phyloP scores from a whole-genome alignment of 2,113 vertebrate genomes.

The Amphiprion ocellaris region DNA sequence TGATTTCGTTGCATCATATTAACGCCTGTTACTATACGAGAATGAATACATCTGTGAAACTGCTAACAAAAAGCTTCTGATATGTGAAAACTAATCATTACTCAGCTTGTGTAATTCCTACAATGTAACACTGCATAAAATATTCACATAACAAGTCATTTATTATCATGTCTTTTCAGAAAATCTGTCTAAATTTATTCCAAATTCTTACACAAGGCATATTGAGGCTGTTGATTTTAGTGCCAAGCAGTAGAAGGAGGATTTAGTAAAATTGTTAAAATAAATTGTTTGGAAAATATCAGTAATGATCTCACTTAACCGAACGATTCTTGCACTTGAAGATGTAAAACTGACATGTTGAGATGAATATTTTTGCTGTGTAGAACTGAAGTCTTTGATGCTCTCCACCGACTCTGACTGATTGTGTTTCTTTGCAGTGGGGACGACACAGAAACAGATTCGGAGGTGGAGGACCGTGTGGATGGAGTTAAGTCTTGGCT shows the following conservation, averaged over 20 bases:
- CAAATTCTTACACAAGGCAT: neutral
- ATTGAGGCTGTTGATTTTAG: conserved; percentile 1
- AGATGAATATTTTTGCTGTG: neutral
- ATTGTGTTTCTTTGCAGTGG: conserved; percentile 83
- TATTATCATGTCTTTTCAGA: neutral
- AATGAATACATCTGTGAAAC: conserved; percentile 18
- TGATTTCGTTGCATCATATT: conserved; percentile 43
- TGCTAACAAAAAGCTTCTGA: conserved; percentile 38
- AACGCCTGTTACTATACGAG: conserved; percentile 13
- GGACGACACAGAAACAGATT: conserved; percentile 93
- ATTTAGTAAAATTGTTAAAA: neutral
- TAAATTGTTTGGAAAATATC: neutral
- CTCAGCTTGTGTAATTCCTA: conserved; percentile 18
- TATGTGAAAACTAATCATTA: conserved; percentile 29
- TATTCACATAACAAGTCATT: conserved; percentile 43
- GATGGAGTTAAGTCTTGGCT: conserved; percentile 98
- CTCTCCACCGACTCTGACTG: conserved; percentile 11
- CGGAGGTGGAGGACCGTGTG: conserved; percentile 95
- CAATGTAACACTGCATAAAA: conserved; percentile 14
- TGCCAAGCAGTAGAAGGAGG: neutral
- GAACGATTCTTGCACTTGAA: neutral
- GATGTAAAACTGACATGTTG: conserved; percentile 8
- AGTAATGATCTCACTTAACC: neutral
- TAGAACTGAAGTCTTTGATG: neutral
- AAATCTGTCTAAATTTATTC: neutral